These are phyloP conservation scores for Calephelis perditalis DNA, from an alignment of 2,888 invertebrate genomes.

Conservation along the genomic window DNA sequence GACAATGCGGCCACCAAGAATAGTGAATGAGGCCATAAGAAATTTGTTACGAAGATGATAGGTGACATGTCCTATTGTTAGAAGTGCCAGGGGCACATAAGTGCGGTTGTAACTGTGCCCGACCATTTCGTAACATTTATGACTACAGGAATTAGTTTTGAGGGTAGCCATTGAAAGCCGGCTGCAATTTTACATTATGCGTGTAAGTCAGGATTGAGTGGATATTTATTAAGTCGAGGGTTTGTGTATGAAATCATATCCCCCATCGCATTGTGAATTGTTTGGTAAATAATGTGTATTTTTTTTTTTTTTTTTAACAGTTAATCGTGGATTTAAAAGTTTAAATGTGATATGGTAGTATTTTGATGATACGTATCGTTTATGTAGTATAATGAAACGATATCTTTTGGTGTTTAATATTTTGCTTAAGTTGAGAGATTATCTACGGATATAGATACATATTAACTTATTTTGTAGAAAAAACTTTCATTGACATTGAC, in stretches of 20 bases:
- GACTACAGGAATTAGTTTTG: constrained; percentile 51
- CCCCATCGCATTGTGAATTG: constrained; percentile 17
- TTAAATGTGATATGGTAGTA: neutral
- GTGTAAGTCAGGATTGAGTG: constrained; percentile 34
- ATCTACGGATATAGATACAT: no score
- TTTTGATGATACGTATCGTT: no score
- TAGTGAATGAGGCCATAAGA: constrained; percentile 60
- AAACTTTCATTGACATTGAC: no score
- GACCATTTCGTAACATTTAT: constrained; percentile 38
- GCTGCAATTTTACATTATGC: constrained; percentile 27
- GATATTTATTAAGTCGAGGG: constrained; percentile 36
- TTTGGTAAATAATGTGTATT: constrained; percentile 15
- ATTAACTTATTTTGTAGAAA: no score
- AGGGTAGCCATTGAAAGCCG: constrained; percentile 48
- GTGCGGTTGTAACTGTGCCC: constrained; percentile 31
- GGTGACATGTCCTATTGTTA: constrained; percentile 43
- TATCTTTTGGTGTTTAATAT: no score
- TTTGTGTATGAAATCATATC: constrained; percentile 24
- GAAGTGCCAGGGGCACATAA: constrained; percentile 32
- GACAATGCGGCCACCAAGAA: constrained; percentile 59
- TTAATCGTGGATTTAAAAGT: constrained; percentile 10
- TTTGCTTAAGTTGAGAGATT: no score
- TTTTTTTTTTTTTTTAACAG: constrained; percentile 3
- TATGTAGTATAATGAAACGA: no score
- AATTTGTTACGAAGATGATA: constrained; percentile 66